Evolutionary conservation across 1,140 invertebrate genomes (phyloP), one percentile per base, ranked within the genome.

Genomic region (Eubasilissa regina): DNA sequence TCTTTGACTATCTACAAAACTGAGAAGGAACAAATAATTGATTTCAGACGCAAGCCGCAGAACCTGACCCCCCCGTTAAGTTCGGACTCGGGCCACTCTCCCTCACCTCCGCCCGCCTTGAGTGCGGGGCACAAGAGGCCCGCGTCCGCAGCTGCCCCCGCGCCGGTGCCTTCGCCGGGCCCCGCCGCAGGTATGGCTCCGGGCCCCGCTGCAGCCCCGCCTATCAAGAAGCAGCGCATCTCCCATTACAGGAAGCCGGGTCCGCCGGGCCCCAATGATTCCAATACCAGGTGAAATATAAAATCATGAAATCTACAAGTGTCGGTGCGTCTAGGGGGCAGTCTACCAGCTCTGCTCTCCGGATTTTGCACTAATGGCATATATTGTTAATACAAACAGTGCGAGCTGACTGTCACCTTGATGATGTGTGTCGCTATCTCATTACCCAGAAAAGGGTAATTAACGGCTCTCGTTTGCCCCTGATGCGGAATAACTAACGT

Each of bases 51-150:
- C 83, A 97, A 96, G 89, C 95, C 95, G 82, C 94, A 96, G 88
- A 96, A 96, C 87, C 89, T 97, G 84, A 97, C 95, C 12, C 95
- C 95, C 58, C 95, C 95, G 9, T 92, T 95, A 62, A 95, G 94
- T 83, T 95, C 94, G 76, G 95, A 96, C 84, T 93, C 93, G 81
- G 92, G 93, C 75, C 91, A 90, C 73, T 93, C 92, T 55, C 92
- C 92, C 25, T 89, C 88, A 11, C 88, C 88, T 68, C 93, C 92
- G 73, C 93, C 70, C 80, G 15, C 76, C 91, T 21, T 25, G 9
- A 64, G 19, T 11, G 66, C n/a, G 44, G 93, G 93, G 82, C 91
- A 91, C 15, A 93, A 92, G 75, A 93, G 91, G 81, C 92, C 92
- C 43, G 92, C 92, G 19, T 88, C 91, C 0, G 25, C 73, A 11